Evolutionary conservation across 1,140 invertebrate genomes (phyloP).

Genomic region (Eriosoma lanigerum): DNA sequence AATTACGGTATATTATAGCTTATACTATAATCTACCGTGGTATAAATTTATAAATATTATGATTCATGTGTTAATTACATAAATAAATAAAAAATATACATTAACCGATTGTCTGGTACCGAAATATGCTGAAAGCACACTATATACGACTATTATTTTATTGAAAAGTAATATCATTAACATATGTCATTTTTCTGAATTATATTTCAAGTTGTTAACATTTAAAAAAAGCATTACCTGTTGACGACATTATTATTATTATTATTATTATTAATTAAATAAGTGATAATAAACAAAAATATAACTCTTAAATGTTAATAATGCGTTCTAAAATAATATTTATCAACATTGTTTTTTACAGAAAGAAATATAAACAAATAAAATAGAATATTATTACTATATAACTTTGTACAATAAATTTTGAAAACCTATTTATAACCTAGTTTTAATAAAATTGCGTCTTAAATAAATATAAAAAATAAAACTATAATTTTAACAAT

Average conservation of each 20-base stretch:
- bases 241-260: not conserved
- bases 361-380: not conserved
- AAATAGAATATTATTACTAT: not conserved
- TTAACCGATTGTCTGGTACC: constrained; percentile 32
- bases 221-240: constrained; percentile 10
- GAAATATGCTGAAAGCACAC: constrained; percentile 24
- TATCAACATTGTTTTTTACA: constrained; percentile 25
- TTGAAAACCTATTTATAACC: not conserved
- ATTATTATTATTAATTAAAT: not conserved
- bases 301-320: constrained; percentile 19
- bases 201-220: not conserved
- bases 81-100: not conserved
- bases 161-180: not conserved
- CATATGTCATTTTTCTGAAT: not conserved
- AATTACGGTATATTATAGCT: too few relatives aligned
- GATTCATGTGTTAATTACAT: not conserved
- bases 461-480: constrained; percentile 38
- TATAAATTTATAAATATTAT: too few relatives aligned
- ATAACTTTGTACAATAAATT: constrained; percentile 33
- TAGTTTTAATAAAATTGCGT: not conserved
- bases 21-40: too few relatives aligned
- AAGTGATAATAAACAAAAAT: not conserved
- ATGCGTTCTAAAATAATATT: constrained; percentile 31
- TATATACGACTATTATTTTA: not conserved
- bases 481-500: constrained; percentile 31